Evolutionary conservation across 2,113 vertebrate genomes (phyloP).

Genomic region (Egretta garzetta): DNA sequence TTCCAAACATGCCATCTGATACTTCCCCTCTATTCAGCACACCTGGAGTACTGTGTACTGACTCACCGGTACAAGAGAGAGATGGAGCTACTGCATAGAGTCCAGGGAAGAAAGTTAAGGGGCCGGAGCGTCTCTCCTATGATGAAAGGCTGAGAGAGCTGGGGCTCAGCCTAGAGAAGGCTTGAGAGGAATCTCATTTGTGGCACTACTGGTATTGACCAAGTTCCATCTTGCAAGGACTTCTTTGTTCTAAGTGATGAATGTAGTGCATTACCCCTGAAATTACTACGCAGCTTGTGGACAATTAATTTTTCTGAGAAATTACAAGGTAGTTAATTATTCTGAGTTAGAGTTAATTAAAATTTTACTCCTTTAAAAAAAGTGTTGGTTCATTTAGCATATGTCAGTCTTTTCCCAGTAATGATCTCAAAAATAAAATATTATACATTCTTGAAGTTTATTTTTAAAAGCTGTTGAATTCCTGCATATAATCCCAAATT

Average conservation of each 20-base stretch:
- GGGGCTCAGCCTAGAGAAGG: neutral
- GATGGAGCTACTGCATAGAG: neutral
- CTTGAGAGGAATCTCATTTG: neutral
- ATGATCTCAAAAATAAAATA: neutral
- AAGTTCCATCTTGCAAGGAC: neutral
- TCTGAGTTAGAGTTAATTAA: conserved; percentile 16
- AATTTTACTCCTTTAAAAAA: neutral
- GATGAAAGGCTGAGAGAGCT: neutral
- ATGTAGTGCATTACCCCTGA: neutral
- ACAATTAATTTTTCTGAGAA: neutral
- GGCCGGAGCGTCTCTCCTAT: accelerated
- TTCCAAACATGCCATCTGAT: neutral
- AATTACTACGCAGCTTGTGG: neutral
- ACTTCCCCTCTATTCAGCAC: no score
- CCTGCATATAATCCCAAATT: neutral
- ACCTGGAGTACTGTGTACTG: neutral
- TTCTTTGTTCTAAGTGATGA: neutral
- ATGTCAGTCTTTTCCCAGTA: neutral
- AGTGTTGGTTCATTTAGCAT: neutral
- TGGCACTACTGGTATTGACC: neutral
- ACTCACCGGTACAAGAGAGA: accelerated
- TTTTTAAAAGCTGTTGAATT: neutral
- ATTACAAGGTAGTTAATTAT: conserved; percentile 28
- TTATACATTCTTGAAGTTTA: neutral
- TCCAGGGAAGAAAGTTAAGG: neutral